Evolutionary conservation across 2,888 invertebrate species (phyloP).

Genomic region (Drosophila nigritarsus): DNA sequence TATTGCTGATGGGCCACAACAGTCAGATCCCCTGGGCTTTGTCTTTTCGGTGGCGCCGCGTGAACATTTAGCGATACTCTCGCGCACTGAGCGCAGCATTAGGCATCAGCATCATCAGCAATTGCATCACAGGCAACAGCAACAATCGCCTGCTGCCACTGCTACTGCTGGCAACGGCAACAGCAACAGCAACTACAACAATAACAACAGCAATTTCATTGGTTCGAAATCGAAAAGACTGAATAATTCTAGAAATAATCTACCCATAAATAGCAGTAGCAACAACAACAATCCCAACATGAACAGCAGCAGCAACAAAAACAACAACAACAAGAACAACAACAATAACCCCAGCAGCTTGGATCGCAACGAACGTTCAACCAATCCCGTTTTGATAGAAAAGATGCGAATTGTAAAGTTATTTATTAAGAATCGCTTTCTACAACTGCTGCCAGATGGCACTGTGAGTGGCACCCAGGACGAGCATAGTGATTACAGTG

Average conservation of each 20-base stretch:
- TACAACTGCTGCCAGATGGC: slow-evolving; percentile 93
- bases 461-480: slow-evolving; percentile 93
- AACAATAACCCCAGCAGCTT: slow-evolving; percentile 80
- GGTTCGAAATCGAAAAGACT: slow-evolving; percentile 85
- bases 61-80: slow-evolving; percentile 76
- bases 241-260: slow-evolving; percentile 84
- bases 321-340: slow-evolving; percentile 45
- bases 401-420: slow-evolving; percentile 86
- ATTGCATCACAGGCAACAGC: slow-evolving; percentile 40
- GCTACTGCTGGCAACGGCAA: slow-evolving; percentile 40
- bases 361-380: slow-evolving; percentile 88
- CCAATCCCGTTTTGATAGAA: slow-evolving; percentile 92
- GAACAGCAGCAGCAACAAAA: not conserved
- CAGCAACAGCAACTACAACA: slow-evolving; percentile 42
- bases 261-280: slow-evolving; percentile 75
- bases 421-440: slow-evolving; percentile 93
- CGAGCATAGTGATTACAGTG: slow-evolving; percentile 93
- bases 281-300: slow-evolving; percentile 55
- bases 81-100: slow-evolving; percentile 85
- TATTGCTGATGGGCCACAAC: slow-evolving; percentile 25
- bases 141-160: slow-evolving; percentile 39
- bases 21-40: slow-evolving; percentile 62
- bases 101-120: slow-evolving; percentile 59
- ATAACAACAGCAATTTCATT: slow-evolving; percentile 70
- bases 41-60: slow-evolving; percentile 65